These are phyloP conservation scores for Octopus sinensis DNA, from an alignment of 1,140 invertebrate genomes.

Conservation along the genomic window DNA sequence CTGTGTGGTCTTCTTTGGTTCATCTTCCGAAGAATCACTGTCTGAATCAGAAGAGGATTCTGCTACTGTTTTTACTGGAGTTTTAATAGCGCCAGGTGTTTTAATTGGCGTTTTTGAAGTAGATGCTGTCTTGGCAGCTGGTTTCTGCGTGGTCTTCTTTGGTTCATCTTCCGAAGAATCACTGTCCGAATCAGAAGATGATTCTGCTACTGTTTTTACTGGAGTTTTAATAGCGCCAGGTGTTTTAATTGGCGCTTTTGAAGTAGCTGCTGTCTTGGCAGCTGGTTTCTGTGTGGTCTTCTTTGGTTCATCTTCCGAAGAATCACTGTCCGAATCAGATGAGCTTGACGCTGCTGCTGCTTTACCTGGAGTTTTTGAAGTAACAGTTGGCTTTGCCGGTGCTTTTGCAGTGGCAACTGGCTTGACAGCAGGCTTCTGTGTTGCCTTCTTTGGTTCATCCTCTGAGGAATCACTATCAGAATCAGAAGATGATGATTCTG, in stretches of 20 bases:
- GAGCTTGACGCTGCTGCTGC: slow-evolving; percentile 15
- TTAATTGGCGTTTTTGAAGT: slow-evolving; percentile 17
- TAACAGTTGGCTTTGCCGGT: not conserved
- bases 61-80: slow-evolving; percentile 14
- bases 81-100: slow-evolving; percentile 21
- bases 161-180: slow-evolving; percentile 18
- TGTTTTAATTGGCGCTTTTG: slow-evolving; percentile 20
- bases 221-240: slow-evolving; percentile 19
- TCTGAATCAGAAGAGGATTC: slow-evolving; percentile 28
- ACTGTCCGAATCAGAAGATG: slow-evolving; percentile 24
- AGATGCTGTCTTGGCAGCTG: not conserved
- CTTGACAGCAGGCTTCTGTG: slow-evolving; percentile 14
- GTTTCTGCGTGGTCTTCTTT: no score
- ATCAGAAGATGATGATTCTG: not conserved
- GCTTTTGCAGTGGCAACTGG: slow-evolving; percentile 13
- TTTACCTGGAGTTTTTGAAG: slow-evolving; percentile 15
- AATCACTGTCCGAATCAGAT: slow-evolving; percentile 17
- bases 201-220: slow-evolving; percentile 23
- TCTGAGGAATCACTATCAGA: slow-evolving; percentile 23
- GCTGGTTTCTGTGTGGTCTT: slow-evolving; percentile 16
- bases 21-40: slow-evolving; percentile 19
- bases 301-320: slow-evolving; percentile 14
- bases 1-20: no score
- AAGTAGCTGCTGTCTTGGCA: slow-evolving; percentile 6
- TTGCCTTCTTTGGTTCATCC: not conserved